Conservation (phyloP, 1,140 invertebrate species). For the Trichonephila inaurata region DNA sequence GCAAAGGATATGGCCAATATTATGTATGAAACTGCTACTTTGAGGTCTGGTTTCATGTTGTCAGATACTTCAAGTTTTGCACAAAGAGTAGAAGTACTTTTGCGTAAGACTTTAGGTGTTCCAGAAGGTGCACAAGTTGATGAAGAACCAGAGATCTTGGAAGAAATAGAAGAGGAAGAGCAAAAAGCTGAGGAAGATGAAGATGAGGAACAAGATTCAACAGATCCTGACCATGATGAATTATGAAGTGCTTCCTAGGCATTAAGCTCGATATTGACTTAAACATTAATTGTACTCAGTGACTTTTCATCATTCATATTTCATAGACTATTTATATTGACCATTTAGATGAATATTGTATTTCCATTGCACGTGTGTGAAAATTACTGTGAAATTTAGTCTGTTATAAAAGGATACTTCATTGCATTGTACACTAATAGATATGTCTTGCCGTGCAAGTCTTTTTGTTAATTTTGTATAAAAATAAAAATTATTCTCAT, state of each 20-base stretch:
- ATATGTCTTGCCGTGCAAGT: constrained; percentile 17
- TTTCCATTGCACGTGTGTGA: neutral
- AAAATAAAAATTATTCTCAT: neutral
- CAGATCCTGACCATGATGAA: constrained; percentile 55
- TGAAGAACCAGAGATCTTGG: constrained; percentile 51
- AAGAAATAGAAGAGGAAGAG: constrained; percentile 53
- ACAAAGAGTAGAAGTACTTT: constrained; percentile 91
- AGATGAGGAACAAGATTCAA: constrained; percentile 24
- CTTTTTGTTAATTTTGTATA: constrained; percentile 15
- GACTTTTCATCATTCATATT: constrained; percentile 27
- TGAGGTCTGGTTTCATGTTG: constrained; percentile 94
- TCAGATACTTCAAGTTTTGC: constrained; percentile 93
- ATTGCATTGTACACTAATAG: neutral
- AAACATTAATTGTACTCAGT: neutral
- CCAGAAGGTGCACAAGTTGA: constrained; percentile 87
- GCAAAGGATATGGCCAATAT: constrained; percentile 94
- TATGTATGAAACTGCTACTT: constrained; percentile 94
- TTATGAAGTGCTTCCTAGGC: constrained; percentile 3
- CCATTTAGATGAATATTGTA: neutral
- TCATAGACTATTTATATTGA: constrained; percentile 27
- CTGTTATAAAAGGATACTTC: neutral
- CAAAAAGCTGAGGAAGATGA: neutral
- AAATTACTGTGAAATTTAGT: neutral
- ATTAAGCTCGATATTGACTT: neutral
- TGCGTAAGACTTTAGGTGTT: constrained; percentile 91